These are phyloP conservation scores for Limnephilus lunatus DNA, from an alignment of 2,888 invertebrate species.

Conservation along the genomic window DNA sequence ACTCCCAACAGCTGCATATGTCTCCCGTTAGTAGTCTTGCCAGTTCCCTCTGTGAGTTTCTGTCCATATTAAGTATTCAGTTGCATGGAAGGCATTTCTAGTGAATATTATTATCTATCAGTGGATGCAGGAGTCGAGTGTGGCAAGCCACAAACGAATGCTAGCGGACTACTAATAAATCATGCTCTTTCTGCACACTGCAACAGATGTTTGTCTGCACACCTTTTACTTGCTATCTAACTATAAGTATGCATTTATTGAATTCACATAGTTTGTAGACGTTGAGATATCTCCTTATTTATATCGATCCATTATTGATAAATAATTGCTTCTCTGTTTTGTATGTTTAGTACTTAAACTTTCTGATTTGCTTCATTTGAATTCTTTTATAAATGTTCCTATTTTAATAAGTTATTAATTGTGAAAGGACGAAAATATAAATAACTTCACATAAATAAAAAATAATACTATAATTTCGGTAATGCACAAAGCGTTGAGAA, in stretches of 20 bases:
- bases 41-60: no score
- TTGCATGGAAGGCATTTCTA: no score
- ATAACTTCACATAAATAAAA: constrained; percentile 28
- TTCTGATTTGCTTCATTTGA: background rate
- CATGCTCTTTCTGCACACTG: no score
- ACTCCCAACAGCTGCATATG: no score
- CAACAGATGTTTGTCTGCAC: no score
- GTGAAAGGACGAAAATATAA: background rate
- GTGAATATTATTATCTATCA: no score
- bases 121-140: no score
- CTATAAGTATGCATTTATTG: background rate
- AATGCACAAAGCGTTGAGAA: constrained; percentile 28
- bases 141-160: no score
- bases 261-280: background rate
- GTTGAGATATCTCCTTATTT: background rate
- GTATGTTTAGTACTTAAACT: background rate
- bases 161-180: no score
- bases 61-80: no score
- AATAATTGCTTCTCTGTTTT: background rate
- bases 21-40: no score
- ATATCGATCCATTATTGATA: background rate
- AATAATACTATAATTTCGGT: background rate
- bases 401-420: constrained; percentile 11
- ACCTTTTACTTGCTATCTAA: background rate
- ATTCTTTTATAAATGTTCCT: constrained; percentile 33